Percentiles rank a stretch among this genome's conserved stretches.
Evolutionary conservation across 2,888 invertebrate species (phyloP).

Genomic region (Bombylius major): DNA sequence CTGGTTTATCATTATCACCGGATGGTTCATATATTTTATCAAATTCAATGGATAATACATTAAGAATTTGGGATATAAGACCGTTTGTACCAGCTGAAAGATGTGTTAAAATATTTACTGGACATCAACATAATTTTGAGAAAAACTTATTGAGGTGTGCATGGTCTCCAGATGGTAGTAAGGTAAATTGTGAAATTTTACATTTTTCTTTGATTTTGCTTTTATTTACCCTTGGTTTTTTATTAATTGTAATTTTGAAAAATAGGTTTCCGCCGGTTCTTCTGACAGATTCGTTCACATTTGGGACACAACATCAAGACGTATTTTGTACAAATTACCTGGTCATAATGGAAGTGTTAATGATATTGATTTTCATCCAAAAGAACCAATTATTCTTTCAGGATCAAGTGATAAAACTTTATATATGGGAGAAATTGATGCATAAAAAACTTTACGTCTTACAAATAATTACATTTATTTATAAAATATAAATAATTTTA

Average conservation of each 20-base stretch:
- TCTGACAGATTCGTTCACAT: conserved; percentile 91
- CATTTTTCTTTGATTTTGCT: background rate
- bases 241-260: background rate
- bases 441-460: conserved; percentile 14
- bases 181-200: conserved; percentile 40
- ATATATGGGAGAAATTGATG: conserved; percentile 89
- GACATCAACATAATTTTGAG: conserved; percentile 96
- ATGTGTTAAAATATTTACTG: conserved; percentile 81
- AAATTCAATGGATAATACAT: conserved; percentile 93
- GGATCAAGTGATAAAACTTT: conserved; percentile 92
- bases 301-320: conserved; percentile 84
- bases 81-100: conserved; percentile 89
- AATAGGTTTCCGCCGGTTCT: conserved; percentile 63
- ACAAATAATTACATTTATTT: too few species aligned
- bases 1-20: conserved; percentile 71
- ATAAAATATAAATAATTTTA: conserved; percentile 16
- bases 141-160: conserved; percentile 87
- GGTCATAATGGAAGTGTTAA: conserved; percentile 98
- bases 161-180: conserved; percentile 89
- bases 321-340: conserved; percentile 90
- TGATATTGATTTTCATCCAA: conserved; percentile 88
- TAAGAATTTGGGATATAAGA: conserved; percentile 93
- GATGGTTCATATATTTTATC: conserved; percentile 76
- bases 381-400: conserved; percentile 86
- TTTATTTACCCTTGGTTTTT: background rate